phyloP scores from a whole-genome alignment of 2,888 invertebrate genomes.

The Eremobia ochroleuca region DNA sequence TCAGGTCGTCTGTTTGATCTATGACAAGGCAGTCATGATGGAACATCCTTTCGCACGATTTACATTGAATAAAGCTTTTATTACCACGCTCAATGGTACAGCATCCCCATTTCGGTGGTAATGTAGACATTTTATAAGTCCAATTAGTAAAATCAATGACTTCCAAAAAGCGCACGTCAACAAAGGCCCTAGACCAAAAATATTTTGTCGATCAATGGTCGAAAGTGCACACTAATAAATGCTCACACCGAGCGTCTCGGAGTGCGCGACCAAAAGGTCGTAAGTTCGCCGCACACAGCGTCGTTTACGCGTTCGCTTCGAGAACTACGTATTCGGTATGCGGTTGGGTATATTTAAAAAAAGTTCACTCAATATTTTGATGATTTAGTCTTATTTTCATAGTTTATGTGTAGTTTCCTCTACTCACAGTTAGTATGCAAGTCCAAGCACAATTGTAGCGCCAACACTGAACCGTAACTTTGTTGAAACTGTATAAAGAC shows the following conservation, averaged over 20 bases:
- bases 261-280: not conserved
- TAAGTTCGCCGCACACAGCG: not conserved
- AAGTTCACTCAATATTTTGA: not conserved
- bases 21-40: slow-evolving; percentile 9
- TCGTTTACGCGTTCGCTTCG: not conserved
- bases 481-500: not conserved
- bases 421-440: not conserved
- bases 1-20: not conserved
- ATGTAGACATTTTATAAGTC: no score
- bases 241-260: not conserved
- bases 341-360: not conserved
- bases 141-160: no score
- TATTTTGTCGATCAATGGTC: no score
- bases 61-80: slow-evolving; percentile 11
- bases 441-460: not conserved
- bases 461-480: slow-evolving; percentile 3
- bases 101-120: not conserved
- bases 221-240: no score
- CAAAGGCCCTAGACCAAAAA: not conserved
- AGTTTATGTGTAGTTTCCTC: not conserved
- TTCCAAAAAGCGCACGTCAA: not conserved
- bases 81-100: not conserved
- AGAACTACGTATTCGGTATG: not conserved
- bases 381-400: slow-evolving; percentile 4
- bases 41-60: not conserved